Base-by-base conservation (phyloP, 1,140 invertebrate genomes). In the Onthophagus taurus region DNA sequence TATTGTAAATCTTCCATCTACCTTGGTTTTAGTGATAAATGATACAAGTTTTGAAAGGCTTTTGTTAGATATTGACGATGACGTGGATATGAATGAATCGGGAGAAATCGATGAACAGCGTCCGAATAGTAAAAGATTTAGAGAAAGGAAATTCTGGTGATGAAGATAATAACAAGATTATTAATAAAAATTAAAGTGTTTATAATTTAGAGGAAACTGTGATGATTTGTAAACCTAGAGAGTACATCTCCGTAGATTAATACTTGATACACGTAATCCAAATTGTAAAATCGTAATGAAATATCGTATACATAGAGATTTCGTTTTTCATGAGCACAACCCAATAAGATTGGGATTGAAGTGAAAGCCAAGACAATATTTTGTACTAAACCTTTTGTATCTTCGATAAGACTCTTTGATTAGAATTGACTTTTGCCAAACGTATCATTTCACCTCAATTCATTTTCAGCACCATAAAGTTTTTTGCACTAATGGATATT, bases 361-460 rank as follows among this genome's bases (percentile, higher is more conserved):
- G 82, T 78, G 59, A 89, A 81, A 12, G 92, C 88, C 71, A 97
- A 96, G 6, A 88, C 76, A 14, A 96, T 62, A 66, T 97, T 92
- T 61, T 87, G 77, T 21, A 96, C 83, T 57, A 81, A 70, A 18
- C 88, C 87, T 38, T 76, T 74, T 69, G 90, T 85, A 30, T 87
- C 87, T 64, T 89, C 90, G n/a, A 96, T 77, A 95, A 67, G 1
- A 78, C 76, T 50, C 89, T 72, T 50, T 85, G 72, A 45, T 81
- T 78, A 6, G 80, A 79, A 44, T 81, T 78, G 45, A 74, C 68
- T 50, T 85, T 84, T 3, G 88, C 78, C 18, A 97, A 80, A 34
- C 91, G 71, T 1, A 94, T 81, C 67, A 86, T 83, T 11, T 88
- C 87, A 51, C 74, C 79, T n/a, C n/a, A n/a, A n/a, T n/a, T n/a